Base-by-base conservation (phyloP, 2,888 invertebrate genomes). In the Drosophila rellima region DNA sequence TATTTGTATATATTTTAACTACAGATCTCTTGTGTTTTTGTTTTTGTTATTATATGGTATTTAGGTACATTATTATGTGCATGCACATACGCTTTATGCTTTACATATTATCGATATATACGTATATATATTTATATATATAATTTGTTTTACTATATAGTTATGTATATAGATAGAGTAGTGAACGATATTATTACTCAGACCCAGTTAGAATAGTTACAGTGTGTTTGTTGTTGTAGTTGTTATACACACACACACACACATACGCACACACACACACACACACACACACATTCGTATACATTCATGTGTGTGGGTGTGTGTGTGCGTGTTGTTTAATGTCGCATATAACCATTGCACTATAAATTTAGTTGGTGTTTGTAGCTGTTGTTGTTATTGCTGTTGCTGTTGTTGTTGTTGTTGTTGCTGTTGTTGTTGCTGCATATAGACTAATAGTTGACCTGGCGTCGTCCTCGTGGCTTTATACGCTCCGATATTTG, bases 401-500 rank as follows among this genome's bases (percentile, higher is more conserved):
- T 44, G 20, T 26, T n/a, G n/a, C n/a, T n/a, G n/a, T 74, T 64
- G n/a, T 35, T 31, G 57, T 29, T 48, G 60, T 48, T 44, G 23
- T 8, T 44, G 29, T 10, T 6, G 26, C 26, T 29, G 29, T 10
- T n/a, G 23, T 11, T 50, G 26, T 13, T 47, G 31, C 17, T 56
- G 29, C 29, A 47, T 33, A 42, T 48, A 73, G 63, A 63, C 81
- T 90, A 91, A 80, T 91, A 90, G 81, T 91, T 90, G 57, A 85
- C 83, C 55, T 88, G 90, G 61, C 91, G 90, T 42, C 90, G 87
- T 39, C 91, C 91, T 50, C 93, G 91, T 57, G 99, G 99, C 94
- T 99, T 99, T 87, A 99, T 98, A 79, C 95, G 96, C 93, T 99
- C 98, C 0, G 99, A 99, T 89, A 99, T 96, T 93, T 98, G 97